Evolutionary conservation across 1,140 invertebrate species (phyloP).

Genomic region (Protaetia brevitarsis): DNA sequence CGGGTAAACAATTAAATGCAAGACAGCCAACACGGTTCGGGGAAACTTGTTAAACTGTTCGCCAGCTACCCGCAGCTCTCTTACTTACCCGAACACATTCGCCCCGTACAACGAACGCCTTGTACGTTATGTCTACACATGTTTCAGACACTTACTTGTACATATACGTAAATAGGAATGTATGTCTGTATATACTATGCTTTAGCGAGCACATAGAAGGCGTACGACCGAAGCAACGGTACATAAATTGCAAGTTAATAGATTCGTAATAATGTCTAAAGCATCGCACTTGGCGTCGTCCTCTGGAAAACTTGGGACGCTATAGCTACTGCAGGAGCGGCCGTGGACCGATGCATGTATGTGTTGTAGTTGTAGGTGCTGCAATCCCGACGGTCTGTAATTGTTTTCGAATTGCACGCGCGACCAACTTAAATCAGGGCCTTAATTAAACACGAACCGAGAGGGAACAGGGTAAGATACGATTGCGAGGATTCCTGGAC

Average conservation of each 20-base stretch:
- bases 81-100: background rate
- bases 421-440: constrained; percentile 8
- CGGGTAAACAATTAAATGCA: background rate
- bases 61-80: background rate
- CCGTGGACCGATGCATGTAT: background rate
- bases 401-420: constrained; percentile 10
- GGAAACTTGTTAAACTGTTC: constrained; percentile 19
- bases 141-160: background rate
- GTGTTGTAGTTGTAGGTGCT: background rate
- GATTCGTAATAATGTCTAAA: constrained; percentile 22
- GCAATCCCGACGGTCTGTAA: background rate
- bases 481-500: background rate
- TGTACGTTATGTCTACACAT: background rate
- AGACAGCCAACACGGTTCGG: background rate
- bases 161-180: too few species aligned
- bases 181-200: background rate
- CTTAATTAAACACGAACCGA: constrained; percentile 4
- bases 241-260: constrained; percentile 22
- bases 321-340: background rate
- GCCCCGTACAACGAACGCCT: background rate
- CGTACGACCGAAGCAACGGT: background rate
- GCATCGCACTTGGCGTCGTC: background rate
- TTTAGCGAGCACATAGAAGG: background rate
- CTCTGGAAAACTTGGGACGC: background rate
- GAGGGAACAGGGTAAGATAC: background rate